Evolutionary conservation across 2,113 vertebrate genomes (phyloP).

Genomic region (Onychostruthus taczanowskii): DNA sequence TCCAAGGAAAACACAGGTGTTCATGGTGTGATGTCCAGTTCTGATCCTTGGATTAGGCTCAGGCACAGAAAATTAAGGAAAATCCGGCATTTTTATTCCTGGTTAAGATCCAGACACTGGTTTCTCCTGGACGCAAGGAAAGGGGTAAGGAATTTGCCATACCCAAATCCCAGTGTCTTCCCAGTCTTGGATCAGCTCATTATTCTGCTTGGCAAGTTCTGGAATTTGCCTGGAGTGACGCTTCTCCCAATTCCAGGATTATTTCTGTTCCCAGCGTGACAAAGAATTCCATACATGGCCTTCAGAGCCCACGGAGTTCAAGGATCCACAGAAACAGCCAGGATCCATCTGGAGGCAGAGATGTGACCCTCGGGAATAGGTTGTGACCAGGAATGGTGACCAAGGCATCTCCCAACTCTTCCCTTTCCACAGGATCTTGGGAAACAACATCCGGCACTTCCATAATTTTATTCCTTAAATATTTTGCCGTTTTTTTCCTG

Average conservation of each 20-base stretch:
- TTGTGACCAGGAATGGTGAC: not conserved
- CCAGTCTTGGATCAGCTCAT: not conserved
- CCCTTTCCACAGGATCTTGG: not conserved
- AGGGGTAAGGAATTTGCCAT: not conserved
- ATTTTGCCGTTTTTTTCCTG: rapidly evolving
- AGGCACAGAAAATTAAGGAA: not conserved
- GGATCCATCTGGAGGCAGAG: not conserved
- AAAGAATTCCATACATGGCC: rapidly evolving
- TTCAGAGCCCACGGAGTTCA: not conserved
- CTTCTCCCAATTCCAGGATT: not conserved
- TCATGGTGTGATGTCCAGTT: rapidly evolving
- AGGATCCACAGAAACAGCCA: not conserved
- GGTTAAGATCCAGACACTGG: not conserved
- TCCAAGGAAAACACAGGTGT: not conserved
- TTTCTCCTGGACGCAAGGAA: not conserved
- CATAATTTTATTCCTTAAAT: not conserved
- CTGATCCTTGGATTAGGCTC: not conserved
- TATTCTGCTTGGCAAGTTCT: not conserved
- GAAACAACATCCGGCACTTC: not conserved
- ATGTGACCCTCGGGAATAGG: not conserved
- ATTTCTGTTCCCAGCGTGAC: not conserved
- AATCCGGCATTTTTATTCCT: not conserved
- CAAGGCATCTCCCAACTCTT: not conserved
- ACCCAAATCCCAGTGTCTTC: not conserved
- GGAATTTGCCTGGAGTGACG: not conserved